phyloP scores from a whole-genome alignment of 2,888 invertebrate genomes.

The Tinea trinotella region DNA sequence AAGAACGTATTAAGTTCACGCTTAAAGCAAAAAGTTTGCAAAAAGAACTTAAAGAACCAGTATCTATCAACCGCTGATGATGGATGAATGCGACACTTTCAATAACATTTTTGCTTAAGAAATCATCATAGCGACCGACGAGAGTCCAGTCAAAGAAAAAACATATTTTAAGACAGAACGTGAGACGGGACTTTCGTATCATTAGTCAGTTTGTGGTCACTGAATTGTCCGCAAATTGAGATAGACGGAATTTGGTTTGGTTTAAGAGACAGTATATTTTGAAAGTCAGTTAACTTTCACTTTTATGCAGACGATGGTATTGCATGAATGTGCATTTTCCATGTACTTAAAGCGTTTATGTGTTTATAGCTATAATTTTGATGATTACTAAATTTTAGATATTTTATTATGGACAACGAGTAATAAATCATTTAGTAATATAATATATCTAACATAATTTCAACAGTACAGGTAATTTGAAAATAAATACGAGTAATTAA shows the following conservation, averaged over 20 bases:
- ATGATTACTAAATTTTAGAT: too few species aligned
- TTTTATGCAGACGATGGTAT: slow-evolving; percentile 24
- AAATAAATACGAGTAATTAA: too few species aligned
- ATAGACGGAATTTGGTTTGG: slow-evolving; percentile 44
- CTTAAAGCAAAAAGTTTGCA: neutral
- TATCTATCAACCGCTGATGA: neutral
- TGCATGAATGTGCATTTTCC: slow-evolving; percentile 15
- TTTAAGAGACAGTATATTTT: slow-evolving; percentile 40
- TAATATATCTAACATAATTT: too few species aligned
- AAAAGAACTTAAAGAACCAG: neutral
- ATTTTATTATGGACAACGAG: too few species aligned
- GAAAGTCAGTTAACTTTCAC: slow-evolving; percentile 45
- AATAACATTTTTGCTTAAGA: neutral
- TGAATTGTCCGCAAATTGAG: slow-evolving; percentile 38
- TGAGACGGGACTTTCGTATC: slow-evolving; percentile 44
- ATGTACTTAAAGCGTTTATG: neutral
- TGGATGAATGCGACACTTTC: slow-evolving; percentile 2
- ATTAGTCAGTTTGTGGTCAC: slow-evolving; percentile 53
- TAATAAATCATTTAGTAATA: too few species aligned
- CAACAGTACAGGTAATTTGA: too few species aligned
- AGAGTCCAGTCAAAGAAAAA: neutral
- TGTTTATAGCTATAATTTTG: neutral
- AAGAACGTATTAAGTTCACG: neutral
- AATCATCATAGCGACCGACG: neutral
- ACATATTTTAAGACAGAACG: neutral